These are phyloP conservation scores for Eciton burchellii DNA, from an alignment of 1,140 invertebrate genomes.

Conservation along the genomic window DNA sequence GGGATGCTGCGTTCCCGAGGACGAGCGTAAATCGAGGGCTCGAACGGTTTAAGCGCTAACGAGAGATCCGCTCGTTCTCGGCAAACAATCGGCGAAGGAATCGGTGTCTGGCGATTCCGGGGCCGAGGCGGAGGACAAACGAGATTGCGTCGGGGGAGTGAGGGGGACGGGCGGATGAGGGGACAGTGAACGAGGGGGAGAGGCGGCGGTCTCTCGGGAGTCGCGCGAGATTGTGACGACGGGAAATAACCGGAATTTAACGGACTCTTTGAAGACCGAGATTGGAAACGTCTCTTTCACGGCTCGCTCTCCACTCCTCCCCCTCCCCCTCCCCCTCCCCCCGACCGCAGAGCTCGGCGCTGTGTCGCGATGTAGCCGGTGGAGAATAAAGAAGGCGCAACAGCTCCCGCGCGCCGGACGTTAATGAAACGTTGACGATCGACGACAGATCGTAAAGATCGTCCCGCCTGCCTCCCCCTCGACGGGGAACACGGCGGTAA, in stretches of 20 bases:
- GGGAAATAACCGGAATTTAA: constrained; percentile 62
- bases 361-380: constrained; percentile 25
- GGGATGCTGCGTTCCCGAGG: no score
- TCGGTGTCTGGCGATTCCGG: constrained; percentile 43
- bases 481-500: neutral
- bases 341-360: no score
- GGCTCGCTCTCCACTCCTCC: no score
- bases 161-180: no score
- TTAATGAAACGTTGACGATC: constrained; percentile 53
- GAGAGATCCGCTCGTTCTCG: constrained; percentile 16
- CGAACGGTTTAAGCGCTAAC: neutral
- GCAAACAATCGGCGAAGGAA: constrained; percentile 54
- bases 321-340: no score
- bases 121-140: constrained; percentile 10
- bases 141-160: constrained; percentile 11
- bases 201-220: constrained; percentile 42
- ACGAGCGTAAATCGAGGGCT: no score
- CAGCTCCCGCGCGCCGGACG: constrained; percentile 21
- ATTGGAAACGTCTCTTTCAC: constrained; percentile 67
- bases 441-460: constrained; percentile 30
- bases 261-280: constrained; percentile 64
- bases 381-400: constrained; percentile 16
- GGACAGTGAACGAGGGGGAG: no score
- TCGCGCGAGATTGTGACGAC: constrained; percentile 21
- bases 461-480: constrained; percentile 6